These are phyloP conservation scores for Carassius gibelio DNA, from an alignment of 2,113 vertebrate genomes.

Conservation along the genomic window DNA sequence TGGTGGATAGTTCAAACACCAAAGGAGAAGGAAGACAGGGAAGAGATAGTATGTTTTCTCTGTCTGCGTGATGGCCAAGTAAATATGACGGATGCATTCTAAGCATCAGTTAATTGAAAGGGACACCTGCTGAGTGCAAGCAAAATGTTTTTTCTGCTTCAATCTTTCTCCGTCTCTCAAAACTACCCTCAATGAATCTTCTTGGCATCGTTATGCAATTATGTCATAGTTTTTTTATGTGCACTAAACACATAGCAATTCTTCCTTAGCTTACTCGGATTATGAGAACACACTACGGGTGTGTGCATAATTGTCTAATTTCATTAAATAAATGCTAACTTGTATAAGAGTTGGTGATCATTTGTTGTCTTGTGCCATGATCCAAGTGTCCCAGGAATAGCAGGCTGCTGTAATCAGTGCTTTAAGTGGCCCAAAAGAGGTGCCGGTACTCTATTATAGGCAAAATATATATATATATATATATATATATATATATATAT, in stretches of 20 bases:
- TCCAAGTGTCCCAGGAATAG: background rate
- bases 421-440: too few species aligned
- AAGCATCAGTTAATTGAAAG: constrained; percentile 6
- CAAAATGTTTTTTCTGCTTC: constrained; percentile 30
- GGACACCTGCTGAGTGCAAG: constrained; percentile 39
- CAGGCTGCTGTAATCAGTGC: background rate
- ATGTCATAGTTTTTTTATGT: constrained; percentile 35
- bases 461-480: too few species aligned
- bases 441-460: too few species aligned
- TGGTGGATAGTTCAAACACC: constrained; percentile 52
- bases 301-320: background rate
- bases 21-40: constrained; percentile 48
- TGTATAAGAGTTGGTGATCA: background rate
- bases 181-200: background rate
- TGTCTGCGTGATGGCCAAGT: constrained; percentile 11
- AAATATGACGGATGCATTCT: constrained; percentile 35
- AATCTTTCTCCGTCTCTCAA: background rate
- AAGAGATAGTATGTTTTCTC: constrained; percentile 45
- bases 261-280: background rate
- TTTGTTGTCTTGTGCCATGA: constrained; percentile 1
- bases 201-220: constrained; percentile 30
- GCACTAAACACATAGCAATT: background rate
- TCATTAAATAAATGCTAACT: constrained; percentile 4
- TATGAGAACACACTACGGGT: background rate
- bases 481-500: too few species aligned